A percentile compares a stretch with the other conserved stretches of the same genome.
These are phyloP conservation scores for Hemistola chrysoprasaria DNA, from an alignment of 2,888 invertebrate species.

Conservation along the genomic window DNA sequence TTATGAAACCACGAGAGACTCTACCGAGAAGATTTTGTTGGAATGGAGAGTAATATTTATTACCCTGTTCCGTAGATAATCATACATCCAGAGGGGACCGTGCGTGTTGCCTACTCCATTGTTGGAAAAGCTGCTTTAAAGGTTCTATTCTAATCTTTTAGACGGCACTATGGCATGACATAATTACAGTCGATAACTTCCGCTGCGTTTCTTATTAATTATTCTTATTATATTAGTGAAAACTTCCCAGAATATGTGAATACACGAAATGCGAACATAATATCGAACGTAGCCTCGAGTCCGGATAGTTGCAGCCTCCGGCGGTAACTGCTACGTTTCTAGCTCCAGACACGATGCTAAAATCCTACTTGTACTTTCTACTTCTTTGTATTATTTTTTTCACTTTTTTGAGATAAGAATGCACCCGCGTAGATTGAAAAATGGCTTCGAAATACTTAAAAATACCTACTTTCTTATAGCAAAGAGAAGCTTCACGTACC, in stretches of 20 bases:
- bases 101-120: conserved; percentile 80
- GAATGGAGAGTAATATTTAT: conserved; percentile 71
- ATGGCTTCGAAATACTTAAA: conserved; percentile 70
- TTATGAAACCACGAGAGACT: conserved; percentile 21
- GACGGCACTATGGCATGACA: conserved; percentile 82
- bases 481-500: conserved; percentile 70
- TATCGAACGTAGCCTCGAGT: conserved; percentile 64
- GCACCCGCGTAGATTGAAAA: conserved; percentile 76
- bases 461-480: conserved; percentile 49
- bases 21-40: conserved; percentile 38
- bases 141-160: conserved; percentile 81
- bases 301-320: conserved; percentile 65
- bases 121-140: conserved; percentile 82
- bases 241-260: conserved; percentile 76
- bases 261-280: conserved; percentile 68
- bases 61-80: conserved; percentile 81
- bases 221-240: conserved; percentile 66
- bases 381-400: conserved; percentile 72
- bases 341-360: conserved; percentile 78
- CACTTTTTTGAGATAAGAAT: conserved; percentile 73
- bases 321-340: conserved; percentile 69
- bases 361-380: conserved; percentile 68
- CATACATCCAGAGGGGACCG: conserved; percentile 75
- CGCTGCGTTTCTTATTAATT: conserved; percentile 80
- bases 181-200: conserved; percentile 79